These are phyloP conservation scores for Brienomyrus brachyistius DNA, from an alignment of 2,113 vertebrate species.

Conservation along the genomic window DNA sequence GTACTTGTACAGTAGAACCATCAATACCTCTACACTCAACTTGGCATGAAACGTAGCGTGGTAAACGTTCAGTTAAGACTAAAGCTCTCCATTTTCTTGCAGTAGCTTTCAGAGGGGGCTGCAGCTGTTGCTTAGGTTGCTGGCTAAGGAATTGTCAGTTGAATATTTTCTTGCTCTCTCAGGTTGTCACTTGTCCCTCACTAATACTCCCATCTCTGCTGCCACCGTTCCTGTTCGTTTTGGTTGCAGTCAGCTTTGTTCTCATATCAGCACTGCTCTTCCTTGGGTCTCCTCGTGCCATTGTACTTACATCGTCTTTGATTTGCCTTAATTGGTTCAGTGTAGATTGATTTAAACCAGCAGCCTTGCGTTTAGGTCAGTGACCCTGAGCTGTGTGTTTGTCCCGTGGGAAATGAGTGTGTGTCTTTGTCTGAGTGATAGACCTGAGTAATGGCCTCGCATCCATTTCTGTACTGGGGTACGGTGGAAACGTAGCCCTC, in stretches of 20 bases:
- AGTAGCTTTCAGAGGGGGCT: not conserved
- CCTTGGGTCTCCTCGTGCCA: not conserved
- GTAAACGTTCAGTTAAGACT: not conserved
- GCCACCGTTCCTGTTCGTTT: not conserved
- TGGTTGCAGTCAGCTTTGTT: not conserved
- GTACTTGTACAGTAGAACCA: not conserved
- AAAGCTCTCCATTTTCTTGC: not conserved
- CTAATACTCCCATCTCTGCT: not conserved
- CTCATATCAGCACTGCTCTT: not conserved
- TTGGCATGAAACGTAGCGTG: not conserved
- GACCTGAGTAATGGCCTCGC: not conserved
- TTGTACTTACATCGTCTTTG: not conserved
- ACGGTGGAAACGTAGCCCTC: not conserved
- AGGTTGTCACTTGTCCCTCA: not conserved
- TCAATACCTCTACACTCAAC: not conserved
- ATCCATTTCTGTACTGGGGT: not conserved
- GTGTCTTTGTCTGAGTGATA: not conserved
- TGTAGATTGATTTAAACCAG: not conserved
- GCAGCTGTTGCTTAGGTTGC: not conserved
- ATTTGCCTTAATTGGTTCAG: slow-evolving; percentile 11
- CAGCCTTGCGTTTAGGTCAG: not conserved
- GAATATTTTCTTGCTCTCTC: not conserved
- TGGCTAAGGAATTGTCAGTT: not conserved
- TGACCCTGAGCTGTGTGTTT: not conserved
- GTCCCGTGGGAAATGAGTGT: not conserved